Conservation (phyloP, 2,113 vertebrate species). For the Rousettus leschenaultii region DNA sequence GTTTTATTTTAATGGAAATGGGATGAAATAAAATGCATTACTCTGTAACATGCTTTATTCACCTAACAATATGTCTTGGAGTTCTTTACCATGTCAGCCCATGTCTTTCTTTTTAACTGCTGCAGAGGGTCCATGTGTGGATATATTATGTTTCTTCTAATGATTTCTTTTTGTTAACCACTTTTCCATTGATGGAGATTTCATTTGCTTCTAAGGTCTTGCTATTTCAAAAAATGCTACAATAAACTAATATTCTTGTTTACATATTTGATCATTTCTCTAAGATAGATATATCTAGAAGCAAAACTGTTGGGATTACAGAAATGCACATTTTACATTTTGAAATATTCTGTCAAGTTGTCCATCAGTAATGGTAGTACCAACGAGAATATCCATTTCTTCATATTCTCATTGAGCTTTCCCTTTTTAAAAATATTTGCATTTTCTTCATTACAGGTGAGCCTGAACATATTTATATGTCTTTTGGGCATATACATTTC, state of each 20-base stretch:
- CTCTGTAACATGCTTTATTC: background rate
- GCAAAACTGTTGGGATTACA: background rate
- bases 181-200: background rate
- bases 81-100: background rate
- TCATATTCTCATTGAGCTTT: background rate
- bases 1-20: background rate
- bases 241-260: background rate
- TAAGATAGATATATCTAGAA: background rate
- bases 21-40: background rate
- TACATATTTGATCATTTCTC: background rate
- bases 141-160: background rate
- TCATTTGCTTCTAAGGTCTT: background rate
- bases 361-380: background rate
- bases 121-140: background rate
- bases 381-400: background rate
- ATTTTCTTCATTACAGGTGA: background rate
- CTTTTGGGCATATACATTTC: background rate
- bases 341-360: background rate
- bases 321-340: background rate
- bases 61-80: background rate
- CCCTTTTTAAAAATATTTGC: background rate
- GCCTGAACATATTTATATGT: background rate
- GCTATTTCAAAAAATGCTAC: background rate
- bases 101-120: background rate
- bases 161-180: background rate